Evolutionary conservation across 2,797 vertebrate genomes (phyloP).

Genomic region (Gallinago nigripennis): DNA sequence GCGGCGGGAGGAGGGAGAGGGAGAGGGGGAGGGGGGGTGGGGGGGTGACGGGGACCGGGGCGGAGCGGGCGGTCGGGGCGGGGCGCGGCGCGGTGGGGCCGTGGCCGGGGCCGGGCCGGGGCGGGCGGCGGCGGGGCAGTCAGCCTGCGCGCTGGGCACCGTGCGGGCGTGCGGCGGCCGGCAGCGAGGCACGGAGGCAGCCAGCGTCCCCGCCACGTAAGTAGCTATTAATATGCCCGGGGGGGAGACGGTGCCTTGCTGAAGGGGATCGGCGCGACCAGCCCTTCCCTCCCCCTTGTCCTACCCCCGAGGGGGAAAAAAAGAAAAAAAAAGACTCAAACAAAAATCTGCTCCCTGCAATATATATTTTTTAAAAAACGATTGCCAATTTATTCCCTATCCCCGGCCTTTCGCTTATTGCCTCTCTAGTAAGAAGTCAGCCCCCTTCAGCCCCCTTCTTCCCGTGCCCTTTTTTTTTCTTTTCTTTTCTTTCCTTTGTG

Average conservation of each 20-base stretch:
- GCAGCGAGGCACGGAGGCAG: constrained; percentile 80
- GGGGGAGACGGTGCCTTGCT: constrained; percentile 85
- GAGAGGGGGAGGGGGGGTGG: too few relatives aligned
- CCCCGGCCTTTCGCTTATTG: background rate
- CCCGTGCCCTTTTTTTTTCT: background rate
- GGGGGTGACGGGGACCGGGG: background rate
- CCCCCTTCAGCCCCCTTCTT: background rate
- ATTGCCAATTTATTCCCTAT: background rate
- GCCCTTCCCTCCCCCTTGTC: constrained; percentile 59
- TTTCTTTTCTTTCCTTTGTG: constrained; percentile 2
- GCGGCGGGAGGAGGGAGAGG: background rate
- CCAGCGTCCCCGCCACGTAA: constrained; percentile 89
- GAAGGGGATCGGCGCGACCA: constrained; percentile 86
- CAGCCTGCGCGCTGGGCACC: constrained; percentile 73
- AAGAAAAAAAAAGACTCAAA: background rate
- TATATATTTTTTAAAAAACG: background rate
- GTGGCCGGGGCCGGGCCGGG: constrained; percentile 54
- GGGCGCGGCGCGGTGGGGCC: constrained; percentile 63
- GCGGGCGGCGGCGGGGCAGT: constrained; percentile 58
- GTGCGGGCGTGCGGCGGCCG: constrained; percentile 74
- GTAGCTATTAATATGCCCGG: constrained; percentile 78
- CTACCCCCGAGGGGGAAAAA: background rate
- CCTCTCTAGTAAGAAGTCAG: background rate
- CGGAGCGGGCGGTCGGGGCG: background rate
- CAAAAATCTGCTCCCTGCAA: background rate